Evolutionary conservation across 2,113 vertebrate genomes (phyloP).

Genomic region (Alaudala cheleensis): DNA sequence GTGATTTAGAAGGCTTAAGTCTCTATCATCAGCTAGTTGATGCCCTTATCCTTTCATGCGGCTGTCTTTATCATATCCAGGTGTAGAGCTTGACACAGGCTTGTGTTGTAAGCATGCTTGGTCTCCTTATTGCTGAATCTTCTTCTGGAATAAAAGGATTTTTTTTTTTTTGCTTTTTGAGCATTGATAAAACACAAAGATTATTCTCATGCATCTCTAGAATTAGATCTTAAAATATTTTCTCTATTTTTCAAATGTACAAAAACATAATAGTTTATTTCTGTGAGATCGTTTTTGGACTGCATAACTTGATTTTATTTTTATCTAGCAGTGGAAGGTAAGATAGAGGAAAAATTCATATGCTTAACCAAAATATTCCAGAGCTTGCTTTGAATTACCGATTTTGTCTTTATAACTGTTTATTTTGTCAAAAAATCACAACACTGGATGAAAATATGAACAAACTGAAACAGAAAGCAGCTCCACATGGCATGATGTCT

Average conservation of each 20-base stretch:
- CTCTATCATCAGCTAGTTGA: slow-evolving; percentile 45
- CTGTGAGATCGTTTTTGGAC: not conserved
- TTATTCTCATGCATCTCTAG: not conserved
- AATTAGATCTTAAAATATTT: not conserved
- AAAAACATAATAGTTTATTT: not conserved
- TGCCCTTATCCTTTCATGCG: not conserved
- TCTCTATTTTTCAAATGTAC: not conserved
- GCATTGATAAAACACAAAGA: not conserved
- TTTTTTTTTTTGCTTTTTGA: not conserved
- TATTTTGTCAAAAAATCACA: not conserved
- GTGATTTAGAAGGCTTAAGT: slow-evolving; percentile 47
- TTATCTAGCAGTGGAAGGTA: not conserved
- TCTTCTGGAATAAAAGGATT: not conserved
- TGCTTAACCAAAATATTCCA: not conserved
- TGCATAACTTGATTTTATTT: not conserved
- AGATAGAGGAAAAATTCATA: not conserved
- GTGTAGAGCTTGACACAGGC: not conserved
- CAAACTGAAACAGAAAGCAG: not conserved
- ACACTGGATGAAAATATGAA: not conserved
- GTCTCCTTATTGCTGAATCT: not conserved
- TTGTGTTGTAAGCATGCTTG: not conserved
- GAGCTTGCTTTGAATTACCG: not conserved
- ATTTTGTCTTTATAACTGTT: not conserved
- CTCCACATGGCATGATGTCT: not conserved
- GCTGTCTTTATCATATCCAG: not conserved